Evolutionary conservation across 2,888 invertebrate genomes (phyloP), one percentile per base, ranked within the genome.

Genomic region (Agriopis aurantiaria): DNA sequence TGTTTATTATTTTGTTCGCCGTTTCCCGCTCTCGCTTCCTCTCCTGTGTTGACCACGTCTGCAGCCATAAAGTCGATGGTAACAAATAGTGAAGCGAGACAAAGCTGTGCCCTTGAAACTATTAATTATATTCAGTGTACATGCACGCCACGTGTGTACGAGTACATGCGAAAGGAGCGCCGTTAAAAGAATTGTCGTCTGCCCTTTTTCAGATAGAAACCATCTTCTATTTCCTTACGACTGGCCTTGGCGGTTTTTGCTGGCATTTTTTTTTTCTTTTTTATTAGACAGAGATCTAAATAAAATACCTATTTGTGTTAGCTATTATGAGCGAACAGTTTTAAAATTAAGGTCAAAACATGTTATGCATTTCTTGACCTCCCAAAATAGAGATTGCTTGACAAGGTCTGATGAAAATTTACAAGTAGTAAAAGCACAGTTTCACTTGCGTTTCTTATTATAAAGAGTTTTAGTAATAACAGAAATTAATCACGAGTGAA

Each of bases 101-200:
- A 91, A 89, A 88, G 89, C 85, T 77, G 69, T 70, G 84, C 73
- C 92, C 91, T 92, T 92, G 91, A 72, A 59, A 75, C 84, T 82
- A 89, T 87, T 91, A 92, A 92, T 92, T 87, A 89, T 84, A 91
- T 91, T 89, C 92, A 87, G 85, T 82, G 78, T 83, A 33, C 83
- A 86, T 88, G 86, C 87, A 80, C 83, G 83, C 78, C 84, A 80
- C 84, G 79, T 80, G 78, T 74, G 65, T 53, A 59, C 58, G 48
- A 67, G 63, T 51, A 63, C 64, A 69, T 73, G 68, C 75, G 78
- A 78, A 80, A 83, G 80, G 82, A 78, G 56, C 68, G 52, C 53
- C 14, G 69, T 55, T 55, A 60, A 65, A 74, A 65, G 73, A 69
- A 75, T 74, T 71, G 72, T 70, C 46, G 70, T 65, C 63, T 71